phyloP scores from a whole-genome alignment of 2,113 vertebrate genomes.

The Hyla sarda region DNA sequence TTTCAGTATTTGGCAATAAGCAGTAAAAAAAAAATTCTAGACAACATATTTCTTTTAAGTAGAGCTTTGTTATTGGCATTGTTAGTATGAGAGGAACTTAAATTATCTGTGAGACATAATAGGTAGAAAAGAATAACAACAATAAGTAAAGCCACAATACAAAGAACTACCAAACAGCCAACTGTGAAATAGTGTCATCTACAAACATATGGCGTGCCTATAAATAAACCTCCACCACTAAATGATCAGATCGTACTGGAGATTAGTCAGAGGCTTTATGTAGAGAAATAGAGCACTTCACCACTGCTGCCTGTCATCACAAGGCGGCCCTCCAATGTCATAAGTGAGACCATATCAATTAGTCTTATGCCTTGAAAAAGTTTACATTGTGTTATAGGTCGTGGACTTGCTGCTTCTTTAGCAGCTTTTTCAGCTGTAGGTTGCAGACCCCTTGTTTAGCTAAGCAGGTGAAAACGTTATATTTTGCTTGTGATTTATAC shows the following conservation, averaged over 20 bases:
- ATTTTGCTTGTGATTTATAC: slow-evolving; percentile 30
- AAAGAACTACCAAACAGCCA: not conserved
- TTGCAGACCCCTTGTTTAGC: slow-evolving; percentile 1
- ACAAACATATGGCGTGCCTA: not conserved
- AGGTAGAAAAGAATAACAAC: not conserved
- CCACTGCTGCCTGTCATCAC: not conserved
- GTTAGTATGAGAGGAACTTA: not conserved
- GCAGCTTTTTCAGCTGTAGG: not conserved
- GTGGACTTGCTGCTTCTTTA: not conserved
- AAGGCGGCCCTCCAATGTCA: not conserved
- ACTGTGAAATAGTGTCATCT: not conserved
- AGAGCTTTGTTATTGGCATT: not conserved
- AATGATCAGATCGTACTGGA: not conserved
- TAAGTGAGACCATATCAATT: not conserved
- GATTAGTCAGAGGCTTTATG: not conserved
- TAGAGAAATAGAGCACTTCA: not conserved
- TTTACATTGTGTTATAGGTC: not conserved
- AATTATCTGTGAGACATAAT: not conserved
- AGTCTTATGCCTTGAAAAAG: not conserved
- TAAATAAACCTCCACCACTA: not conserved
- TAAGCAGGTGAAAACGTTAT: slow-evolving; percentile 6
- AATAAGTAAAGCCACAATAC: not conserved
- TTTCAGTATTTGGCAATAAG: no score
- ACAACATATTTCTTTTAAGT: slow-evolving; percentile 8
- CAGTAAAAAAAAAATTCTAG: not conserved